A percentile compares a stretch with the other conserved stretches of the same genome.
phyloP scores from a whole-genome alignment of 2,888 invertebrate genomes.

The Dasysyrphus tricinctus region DNA sequence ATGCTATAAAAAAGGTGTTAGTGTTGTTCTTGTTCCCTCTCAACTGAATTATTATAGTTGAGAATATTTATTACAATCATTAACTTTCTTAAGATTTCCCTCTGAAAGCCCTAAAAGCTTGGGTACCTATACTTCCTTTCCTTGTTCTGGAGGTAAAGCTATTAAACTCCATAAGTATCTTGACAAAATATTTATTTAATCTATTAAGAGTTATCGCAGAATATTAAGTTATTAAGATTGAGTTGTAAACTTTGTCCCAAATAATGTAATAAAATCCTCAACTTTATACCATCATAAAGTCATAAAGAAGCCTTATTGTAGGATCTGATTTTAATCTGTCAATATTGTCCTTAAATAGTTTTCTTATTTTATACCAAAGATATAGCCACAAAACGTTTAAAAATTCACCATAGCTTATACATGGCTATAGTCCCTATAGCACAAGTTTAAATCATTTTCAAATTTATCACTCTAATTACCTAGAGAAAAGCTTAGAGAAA shows the following conservation, averaged over 20 bases:
- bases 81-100: not conserved
- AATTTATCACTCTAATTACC: slow-evolving; percentile 1
- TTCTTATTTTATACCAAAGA: not conserved
- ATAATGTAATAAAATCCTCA: not conserved
- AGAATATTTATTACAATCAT: not conserved
- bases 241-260: not conserved
- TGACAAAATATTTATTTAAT: not conserved
- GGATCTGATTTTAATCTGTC: not conserved
- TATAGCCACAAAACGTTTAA: not conserved
- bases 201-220: not conserved
- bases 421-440: not conserved
- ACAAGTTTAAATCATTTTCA: not conserved
- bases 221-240: not conserved
- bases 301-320: not conserved
- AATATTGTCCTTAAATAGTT: slow-evolving; percentile 2
- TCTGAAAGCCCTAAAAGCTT: not conserved
- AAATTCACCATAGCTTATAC: not conserved
- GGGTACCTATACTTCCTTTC: too few species aligned
- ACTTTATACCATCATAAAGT: not conserved
- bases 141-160: not conserved
- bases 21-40: too few species aligned
- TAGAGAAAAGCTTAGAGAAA: not conserved
- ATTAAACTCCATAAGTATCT: not conserved
- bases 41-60: too few species aligned
- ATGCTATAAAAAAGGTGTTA: too few species aligned